phyloP scores from a whole-genome alignment of 2,113 vertebrate genomes.

The Raja brachyura region DNA sequence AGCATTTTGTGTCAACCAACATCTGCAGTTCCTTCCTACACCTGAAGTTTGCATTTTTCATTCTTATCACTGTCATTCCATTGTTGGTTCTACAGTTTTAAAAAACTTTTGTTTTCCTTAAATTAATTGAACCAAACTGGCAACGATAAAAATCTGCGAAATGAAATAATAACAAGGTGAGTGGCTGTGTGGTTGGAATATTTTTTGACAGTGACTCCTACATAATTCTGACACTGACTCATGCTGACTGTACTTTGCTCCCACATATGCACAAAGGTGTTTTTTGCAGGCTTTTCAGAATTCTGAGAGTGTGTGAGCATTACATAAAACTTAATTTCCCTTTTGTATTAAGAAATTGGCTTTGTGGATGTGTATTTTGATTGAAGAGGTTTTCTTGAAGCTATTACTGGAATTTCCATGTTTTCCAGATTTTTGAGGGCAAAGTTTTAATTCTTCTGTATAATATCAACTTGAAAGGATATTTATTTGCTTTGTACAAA shows the following conservation, averaged over 20 bases:
- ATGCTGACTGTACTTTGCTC: constrained; percentile 31
- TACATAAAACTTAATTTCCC: not conserved
- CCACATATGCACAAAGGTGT: constrained; percentile 11
- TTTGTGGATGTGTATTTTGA: not conserved
- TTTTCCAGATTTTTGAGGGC: not conserved
- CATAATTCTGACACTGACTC: constrained; percentile 27
- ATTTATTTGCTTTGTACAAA: not conserved
- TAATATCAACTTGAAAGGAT: not conserved
- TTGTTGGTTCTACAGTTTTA: not conserved
- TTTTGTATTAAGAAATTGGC: not conserved
- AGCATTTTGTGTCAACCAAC: too few relatives aligned
- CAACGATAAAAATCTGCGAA: not conserved
- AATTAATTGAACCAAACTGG: constrained; percentile 5
- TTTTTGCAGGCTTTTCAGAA: constrained; percentile 15
- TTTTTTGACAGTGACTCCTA: constrained; percentile 11
- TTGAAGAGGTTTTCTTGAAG: not conserved
- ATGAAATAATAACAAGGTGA: not conserved
- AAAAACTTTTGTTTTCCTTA: not conserved
- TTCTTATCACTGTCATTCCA: not conserved
- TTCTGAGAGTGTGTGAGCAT: not conserved
- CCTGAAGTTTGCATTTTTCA: not conserved
- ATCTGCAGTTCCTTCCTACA: too few relatives aligned
- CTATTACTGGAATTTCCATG: not conserved
- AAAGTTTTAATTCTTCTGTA: not conserved
- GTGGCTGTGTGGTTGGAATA: constrained; percentile 14